Evolutionary conservation across 2,797 vertebrate species (phyloP), one percentile per base, ranked within the genome.

Genomic region (Heteromormyrus szaboi): DNA sequence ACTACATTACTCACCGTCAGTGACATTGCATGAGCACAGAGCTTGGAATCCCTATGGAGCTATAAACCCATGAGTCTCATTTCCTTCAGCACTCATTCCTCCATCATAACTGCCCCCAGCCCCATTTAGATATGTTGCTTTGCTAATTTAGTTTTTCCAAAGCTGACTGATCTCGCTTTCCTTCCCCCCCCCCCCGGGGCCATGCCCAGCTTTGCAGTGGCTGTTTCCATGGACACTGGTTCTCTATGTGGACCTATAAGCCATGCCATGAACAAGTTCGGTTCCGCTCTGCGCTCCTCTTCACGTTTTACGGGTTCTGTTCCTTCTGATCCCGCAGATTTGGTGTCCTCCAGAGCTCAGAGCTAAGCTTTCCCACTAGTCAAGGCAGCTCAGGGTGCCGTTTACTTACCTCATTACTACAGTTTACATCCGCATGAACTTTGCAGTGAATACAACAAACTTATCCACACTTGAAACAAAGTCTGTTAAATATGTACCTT

Each of bases 141-240:
- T 88, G 87, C 37, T 87, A 85, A 65, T 54, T 88, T 90, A 25
- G 89, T 91, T 89, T 89, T 7, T 25, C 81, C 46, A 59, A 46
- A 51, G 59, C 37, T 48, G 89, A 90, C 88, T 85, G 84, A 59
- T 46, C 72, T 50, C 14, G 33, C 33, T 11, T 25, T 25, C 25
- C 25, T 25, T 25, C 62, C 89, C 54, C 4, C 62, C 50, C 85
- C 72, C 87, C 87, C 88, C 50, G 6, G 54, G 88, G 81, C 89
- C 90, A 33, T 91, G 90, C 91, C 85, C 89, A 89, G 51, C 90
- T 89, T 86, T 91, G 86, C 68, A 91, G 89, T 81, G 81, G 86
- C 88, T 87, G 92, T 93, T 92, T 84, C 92, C 90, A 93, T 93
- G 92, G 93, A 90, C 89, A 93, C 92, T 51, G 54, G 54, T 46